phyloP scores from a whole-genome alignment of 2,797 vertebrate species.

The Acanthis flammea region DNA sequence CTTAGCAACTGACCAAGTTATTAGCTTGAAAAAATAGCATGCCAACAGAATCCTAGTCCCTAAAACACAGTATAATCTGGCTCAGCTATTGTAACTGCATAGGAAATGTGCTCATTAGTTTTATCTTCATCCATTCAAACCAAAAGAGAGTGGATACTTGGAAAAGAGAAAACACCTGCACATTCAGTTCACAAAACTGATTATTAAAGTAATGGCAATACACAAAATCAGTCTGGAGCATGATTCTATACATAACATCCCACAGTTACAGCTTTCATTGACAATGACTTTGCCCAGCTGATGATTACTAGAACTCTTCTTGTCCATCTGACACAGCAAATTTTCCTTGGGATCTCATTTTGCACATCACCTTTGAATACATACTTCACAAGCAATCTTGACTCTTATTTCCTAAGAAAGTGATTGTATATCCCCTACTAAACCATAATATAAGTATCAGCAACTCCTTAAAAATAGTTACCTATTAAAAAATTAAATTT shows the following conservation, averaged over 20 bases:
- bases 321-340: not conserved
- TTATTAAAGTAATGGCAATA: not conserved
- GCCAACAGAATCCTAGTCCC: constrained; percentile 5
- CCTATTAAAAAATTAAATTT: not conserved
- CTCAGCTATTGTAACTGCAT: not conserved
- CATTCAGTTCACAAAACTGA: not conserved
- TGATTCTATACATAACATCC: not conserved
- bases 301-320: not conserved
- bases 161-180: not conserved
- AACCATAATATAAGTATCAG: not conserved
- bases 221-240: not conserved
- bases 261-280: not conserved
- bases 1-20: not conserved
- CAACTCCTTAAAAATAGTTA: not conserved
- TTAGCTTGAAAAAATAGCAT: not conserved
- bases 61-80: not conserved
- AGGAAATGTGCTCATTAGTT: not conserved
- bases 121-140: not conserved
- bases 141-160: not conserved
- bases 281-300: not conserved
- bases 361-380: not conserved
- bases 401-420: not conserved
- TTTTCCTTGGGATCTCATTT: not conserved
- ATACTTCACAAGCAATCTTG: not conserved
- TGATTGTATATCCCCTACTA: not conserved